phyloP scores from a whole-genome alignment of 1,140 invertebrate genomes.

The Antheraea pernyi region DNA sequence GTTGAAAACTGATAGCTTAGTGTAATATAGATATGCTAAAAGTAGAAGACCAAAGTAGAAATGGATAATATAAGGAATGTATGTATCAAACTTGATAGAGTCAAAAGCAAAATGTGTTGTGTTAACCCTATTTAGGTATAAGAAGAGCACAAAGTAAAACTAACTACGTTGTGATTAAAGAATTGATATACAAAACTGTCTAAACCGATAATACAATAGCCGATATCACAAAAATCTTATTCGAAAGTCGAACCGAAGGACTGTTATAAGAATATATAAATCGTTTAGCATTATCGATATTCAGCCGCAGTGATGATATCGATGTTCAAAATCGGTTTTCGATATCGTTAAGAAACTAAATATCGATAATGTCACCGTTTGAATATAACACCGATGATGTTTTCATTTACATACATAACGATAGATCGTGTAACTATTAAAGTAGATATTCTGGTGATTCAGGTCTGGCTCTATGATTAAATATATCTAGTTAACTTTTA shows the following conservation, averaged over 20 bases:
- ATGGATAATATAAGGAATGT: too few species aligned
- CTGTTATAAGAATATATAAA: neutral
- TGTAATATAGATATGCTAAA: too few species aligned
- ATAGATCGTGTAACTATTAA: neutral
- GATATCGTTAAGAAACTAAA: neutral
- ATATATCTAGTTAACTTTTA: neutral
- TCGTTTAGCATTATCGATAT: neutral
- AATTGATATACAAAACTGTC: too few species aligned
- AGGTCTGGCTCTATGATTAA: neutral
- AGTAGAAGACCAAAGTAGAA: too few species aligned
- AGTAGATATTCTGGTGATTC: neutral
- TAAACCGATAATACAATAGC: too few species aligned
- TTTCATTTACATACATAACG: constrained; percentile 28
- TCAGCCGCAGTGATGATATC: neutral
- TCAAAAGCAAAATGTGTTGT: too few species aligned
- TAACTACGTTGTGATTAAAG: too few species aligned
- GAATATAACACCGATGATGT: constrained; percentile 32
- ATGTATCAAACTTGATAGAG: too few species aligned
- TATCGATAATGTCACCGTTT: neutral
- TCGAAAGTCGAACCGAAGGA: neutral
- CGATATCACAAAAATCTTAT: too few species aligned
- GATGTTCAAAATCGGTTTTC: neutral
- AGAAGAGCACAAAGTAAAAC: too few species aligned
- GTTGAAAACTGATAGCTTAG: too few species aligned
- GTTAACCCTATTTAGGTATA: too few species aligned